Evolutionary conservation across 2,888 invertebrate species (phyloP).

Genomic region (Oligia latruncula): DNA sequence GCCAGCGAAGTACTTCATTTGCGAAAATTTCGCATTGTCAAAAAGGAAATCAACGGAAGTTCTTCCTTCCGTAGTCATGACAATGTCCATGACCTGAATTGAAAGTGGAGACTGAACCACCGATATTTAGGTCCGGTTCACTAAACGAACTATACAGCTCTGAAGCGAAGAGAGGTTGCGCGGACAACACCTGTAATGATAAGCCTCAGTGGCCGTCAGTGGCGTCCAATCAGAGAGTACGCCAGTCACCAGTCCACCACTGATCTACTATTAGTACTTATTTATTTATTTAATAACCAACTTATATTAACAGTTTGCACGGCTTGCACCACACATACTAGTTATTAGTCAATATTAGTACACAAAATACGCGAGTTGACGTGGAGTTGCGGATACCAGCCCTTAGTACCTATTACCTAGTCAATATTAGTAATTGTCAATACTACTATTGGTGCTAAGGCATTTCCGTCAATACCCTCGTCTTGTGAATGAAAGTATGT

Average conservation of each 20-base stretch:
- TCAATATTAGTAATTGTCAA: too few relatives aligned
- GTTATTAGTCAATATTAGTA: too few relatives aligned
- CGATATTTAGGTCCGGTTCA: conserved; percentile 8
- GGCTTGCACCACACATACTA: too few relatives aligned
- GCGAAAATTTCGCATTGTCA: neutral
- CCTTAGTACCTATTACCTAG: too few relatives aligned
- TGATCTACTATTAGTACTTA: neutral
- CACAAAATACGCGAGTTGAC: too few relatives aligned
- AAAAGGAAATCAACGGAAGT: conserved; percentile 1
- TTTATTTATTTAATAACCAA: too few relatives aligned
- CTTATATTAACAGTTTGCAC: too few relatives aligned
- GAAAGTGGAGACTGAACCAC: neutral
- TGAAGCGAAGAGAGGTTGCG: neutral
- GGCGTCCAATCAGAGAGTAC: neutral
- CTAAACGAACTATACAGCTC: neutral
- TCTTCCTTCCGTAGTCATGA: neutral
- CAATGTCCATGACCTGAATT: neutral
- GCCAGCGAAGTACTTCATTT: neutral
- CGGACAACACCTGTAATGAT: conserved; percentile 5
- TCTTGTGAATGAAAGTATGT: too few relatives aligned
- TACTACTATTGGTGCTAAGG: neutral
- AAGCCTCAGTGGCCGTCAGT: neutral
- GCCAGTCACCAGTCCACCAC: too few relatives aligned
- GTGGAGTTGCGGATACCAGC: too few relatives aligned
- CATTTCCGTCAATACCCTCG: too few relatives aligned